phyloP scores from a whole-genome alignment of 2,888 invertebrate genomes.

The Boloria euphrosyne region DNA sequence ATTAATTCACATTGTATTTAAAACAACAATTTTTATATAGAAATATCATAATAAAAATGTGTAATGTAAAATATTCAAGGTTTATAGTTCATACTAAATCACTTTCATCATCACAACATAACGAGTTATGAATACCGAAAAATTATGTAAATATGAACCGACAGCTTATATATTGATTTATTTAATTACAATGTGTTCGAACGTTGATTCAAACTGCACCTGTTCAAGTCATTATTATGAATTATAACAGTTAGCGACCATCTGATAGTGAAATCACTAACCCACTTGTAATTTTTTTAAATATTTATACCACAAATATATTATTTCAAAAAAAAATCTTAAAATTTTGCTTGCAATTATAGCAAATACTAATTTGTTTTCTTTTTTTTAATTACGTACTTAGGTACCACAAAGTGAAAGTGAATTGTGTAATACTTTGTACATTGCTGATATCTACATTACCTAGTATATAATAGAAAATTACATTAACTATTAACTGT shows the following conservation, averaged over 20 bases:
- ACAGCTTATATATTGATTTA: constrained; percentile 32
- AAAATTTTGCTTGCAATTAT: too few relatives aligned
- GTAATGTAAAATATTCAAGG: constrained; percentile 12
- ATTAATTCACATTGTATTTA: too few relatives aligned
- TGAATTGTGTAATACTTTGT: too few relatives aligned
- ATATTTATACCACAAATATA: not conserved
- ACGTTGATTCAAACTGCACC: constrained; percentile 40
- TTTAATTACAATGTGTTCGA: constrained; percentile 35
- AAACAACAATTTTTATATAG: too few relatives aligned
- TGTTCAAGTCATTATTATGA: constrained; percentile 41
- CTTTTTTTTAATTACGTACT: too few relatives aligned
- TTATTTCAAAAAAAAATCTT: not conserved
- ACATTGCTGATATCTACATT: too few relatives aligned
- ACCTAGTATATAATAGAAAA: not conserved
- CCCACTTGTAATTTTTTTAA: constrained; percentile 16
- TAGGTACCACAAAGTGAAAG: too few relatives aligned
- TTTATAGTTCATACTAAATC: constrained; percentile 28
- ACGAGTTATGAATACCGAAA: constrained; percentile 28
- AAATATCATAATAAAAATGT: too few relatives aligned
- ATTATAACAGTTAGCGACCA: constrained; percentile 31
- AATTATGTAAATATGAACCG: constrained; percentile 32
- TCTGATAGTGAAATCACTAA: constrained; percentile 28
- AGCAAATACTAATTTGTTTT: too few relatives aligned
- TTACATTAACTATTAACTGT: not conserved
- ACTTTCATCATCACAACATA: constrained; percentile 29